Base-by-base conservation (phyloP, 1,140 invertebrate species). In the Oedothorax gibbosus region DNA sequence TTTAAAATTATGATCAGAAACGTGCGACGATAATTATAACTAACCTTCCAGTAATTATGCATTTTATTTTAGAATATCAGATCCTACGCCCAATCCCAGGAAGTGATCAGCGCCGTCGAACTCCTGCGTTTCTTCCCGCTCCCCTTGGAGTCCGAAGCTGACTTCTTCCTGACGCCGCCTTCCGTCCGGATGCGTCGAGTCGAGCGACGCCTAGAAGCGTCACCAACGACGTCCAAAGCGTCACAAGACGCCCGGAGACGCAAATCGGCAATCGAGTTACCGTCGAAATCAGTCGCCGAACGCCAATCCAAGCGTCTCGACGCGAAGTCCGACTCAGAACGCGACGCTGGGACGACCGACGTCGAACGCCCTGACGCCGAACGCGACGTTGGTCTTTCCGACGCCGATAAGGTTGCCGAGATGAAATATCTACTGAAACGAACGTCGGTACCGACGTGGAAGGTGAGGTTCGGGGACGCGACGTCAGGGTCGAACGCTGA, bases 101-200 rank as follows among this genome's bases (percentile, higher is more conserved):
- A 86, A 35, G 49, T 53, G 12, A 18, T 73, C 20, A 71, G 64
- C 12, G 81, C 83, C 6, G 66, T 75, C 2, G 81, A 86, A 15
- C 12, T 85, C 5, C 83, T 87, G 2, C 71, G 76, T 10, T 86
- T 86, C 20, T 85, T 79, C 20, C 80, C 81, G 6, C 54, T 81
- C 8, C 80, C 72, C 10, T 18, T 60, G 4, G 68, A 72, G 15
- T 73, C 71, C 7, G 81, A 75, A 18, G 21, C 68, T 1, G 80
- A 85, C 62, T 84, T 75, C 51, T 78, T 78, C 50, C 64, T 71
- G 4, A 76, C 68, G 12, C 79, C 73, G 18, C 60, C 86, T 35
- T 60, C 85, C 78, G 88, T 86, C 56, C 75, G 88, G 85, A 18
- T 85, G 7, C 83, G 73, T 7, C 18, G 71, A 14, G 15, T 72